A percentile compares a stretch with the other conserved stretches of the same genome.
These are phyloP conservation scores for Lagria hirta DNA, from an alignment of 2,888 invertebrate genomes.

Conservation along the genomic window DNA sequence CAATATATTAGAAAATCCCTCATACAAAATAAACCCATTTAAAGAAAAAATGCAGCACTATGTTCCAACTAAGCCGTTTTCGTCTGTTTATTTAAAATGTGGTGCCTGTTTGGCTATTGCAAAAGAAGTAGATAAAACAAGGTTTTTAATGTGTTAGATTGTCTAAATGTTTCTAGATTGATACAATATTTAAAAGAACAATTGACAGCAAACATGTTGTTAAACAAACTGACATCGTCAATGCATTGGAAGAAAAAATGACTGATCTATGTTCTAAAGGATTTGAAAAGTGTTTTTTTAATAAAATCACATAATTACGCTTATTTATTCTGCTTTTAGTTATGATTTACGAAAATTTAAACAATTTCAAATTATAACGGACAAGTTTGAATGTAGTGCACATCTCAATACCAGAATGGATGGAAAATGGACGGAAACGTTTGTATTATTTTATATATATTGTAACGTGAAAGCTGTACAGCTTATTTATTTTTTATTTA, in stretches of 20 bases:
- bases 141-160: slow-evolving; percentile 2
- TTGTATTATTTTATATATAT: no score
- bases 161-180: slow-evolving; percentile 32
- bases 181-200: slow-evolving; percentile 31
- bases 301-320: slow-evolving; percentile 4
- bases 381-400: slow-evolving; percentile 35
- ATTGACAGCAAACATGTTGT: no score
- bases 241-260: slow-evolving; percentile 29
- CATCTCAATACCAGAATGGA: slow-evolving; percentile 38
- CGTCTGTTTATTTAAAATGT: slow-evolving; percentile 40
- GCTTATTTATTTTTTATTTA: no score
- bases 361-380: slow-evolving; percentile 32
- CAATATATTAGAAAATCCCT: slow-evolving; percentile 29
- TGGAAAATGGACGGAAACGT: slow-evolving; percentile 43
- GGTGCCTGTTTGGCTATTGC: slow-evolving; percentile 40
- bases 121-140: slow-evolving; percentile 30
- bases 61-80: slow-evolving; percentile 38
- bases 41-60: slow-evolving; percentile 33
- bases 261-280: slow-evolving; percentile 33
- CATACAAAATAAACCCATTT: slow-evolving; percentile 41
- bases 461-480: no score
- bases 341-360: slow-evolving; percentile 37
- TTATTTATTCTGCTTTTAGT: slow-evolving; percentile 29
- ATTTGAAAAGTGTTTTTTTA: slow-evolving; percentile 37
- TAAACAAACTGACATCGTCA: slow-evolving; percentile 26